Conservation (phyloP, 2,113 vertebrate genomes). For the Nothoprocta pentlandii region DNA sequence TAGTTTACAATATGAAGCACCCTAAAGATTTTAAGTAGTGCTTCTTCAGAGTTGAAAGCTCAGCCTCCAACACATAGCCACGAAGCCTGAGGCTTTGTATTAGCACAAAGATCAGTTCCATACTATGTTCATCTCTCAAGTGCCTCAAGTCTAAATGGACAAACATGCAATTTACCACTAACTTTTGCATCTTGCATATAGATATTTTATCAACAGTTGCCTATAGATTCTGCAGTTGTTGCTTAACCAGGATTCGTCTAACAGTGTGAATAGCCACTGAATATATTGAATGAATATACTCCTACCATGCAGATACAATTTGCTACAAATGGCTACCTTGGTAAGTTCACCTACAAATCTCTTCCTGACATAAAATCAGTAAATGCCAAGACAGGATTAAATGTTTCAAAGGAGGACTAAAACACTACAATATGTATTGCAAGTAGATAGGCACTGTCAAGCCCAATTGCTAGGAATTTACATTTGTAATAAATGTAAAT, state of each 20-base stretch:
- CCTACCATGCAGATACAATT: background rate
- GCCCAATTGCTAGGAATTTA: background rate
- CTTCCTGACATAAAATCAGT: background rate
- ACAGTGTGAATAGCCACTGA: background rate
- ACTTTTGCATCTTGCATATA: background rate
- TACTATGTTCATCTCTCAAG: background rate
- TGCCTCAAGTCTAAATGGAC: background rate
- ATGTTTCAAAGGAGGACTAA: background rate
- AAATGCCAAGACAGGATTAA: background rate
- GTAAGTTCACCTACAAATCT: background rate
- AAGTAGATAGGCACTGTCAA: background rate
- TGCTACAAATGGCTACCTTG: background rate
- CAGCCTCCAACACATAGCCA: background rate
- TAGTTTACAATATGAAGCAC: background rate
- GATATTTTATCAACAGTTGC: background rate
- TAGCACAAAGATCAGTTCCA: background rate
- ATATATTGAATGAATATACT: background rate
- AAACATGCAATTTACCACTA: background rate
- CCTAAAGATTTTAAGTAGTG: background rate
- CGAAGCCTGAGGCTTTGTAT: background rate
- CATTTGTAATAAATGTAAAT: background rate
- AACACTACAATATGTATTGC: rapidly evolving
- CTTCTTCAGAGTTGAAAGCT: background rate
- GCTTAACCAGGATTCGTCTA: background rate
- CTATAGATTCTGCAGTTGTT: background rate